Base-by-base conservation (phyloP, 2,113 vertebrate genomes). In the Dolichotis patagonum region DNA sequence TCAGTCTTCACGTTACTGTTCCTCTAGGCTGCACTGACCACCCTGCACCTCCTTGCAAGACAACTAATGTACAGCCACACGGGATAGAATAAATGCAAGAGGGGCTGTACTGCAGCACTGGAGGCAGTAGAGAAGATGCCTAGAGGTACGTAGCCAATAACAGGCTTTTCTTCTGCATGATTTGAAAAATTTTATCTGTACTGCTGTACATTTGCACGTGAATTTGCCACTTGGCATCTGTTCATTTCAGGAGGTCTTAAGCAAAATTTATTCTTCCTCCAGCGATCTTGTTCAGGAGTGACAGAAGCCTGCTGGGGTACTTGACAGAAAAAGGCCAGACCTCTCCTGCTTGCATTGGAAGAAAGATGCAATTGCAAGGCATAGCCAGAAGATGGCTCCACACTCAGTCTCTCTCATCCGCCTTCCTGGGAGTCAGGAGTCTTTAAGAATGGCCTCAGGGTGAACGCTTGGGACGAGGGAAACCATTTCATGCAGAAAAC, bases 301-400 rank as follows among this genome's bases (percentile, higher is more conserved):
- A 38, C 20, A 20, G 41, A 43, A 16, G 8, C 19, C 7, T 0
- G 0, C 82, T 58, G 30, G 22, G 19, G 13, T 28, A 9, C 0
- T 0, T 26, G n/a, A 20, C 35, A 24, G 35, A 52, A 12, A 52
- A 41, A 75, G 7, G 19, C 14, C 78, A 71, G 54, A 67, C 11
- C 4, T 26, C 43, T 26, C 43, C 30, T 35, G 54, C 8, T 14
- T 63, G 9, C 38, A 38, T 46, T 12, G 26, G 1, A 73, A 41
- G 7, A 67, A 71, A 65, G 67, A 17, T 22, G 62, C n/a, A 17
- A 54, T 92, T 71, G 16, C 38, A 1, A 28, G 1, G 1, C 2
- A 7, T 30, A n/a, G 41, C 94, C 94, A 86, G 73, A 86, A 86
- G 96, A 41, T 77, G 78, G 80, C 65, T 8, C 91, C 78, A 87